Conservation (phyloP, 2,888 invertebrate genomes). For the Chymomyza caudatula region DNA sequence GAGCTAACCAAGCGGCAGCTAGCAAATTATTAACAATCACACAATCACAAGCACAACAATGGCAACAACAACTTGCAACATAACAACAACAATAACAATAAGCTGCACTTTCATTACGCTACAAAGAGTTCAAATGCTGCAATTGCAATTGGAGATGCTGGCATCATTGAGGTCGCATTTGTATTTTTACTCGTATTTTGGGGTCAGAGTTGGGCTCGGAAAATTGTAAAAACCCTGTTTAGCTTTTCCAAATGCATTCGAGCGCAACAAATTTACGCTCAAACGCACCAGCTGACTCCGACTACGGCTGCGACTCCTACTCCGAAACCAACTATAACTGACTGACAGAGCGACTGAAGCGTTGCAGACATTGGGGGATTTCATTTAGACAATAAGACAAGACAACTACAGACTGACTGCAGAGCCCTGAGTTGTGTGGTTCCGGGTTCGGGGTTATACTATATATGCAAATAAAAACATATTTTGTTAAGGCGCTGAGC, state of each 20-base stretch:
- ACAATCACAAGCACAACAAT: background rate
- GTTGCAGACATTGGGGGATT: conserved; percentile 23
- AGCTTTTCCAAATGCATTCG: conserved; percentile 44
- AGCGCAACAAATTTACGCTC: conserved; percentile 62
- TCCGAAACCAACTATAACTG: conserved; percentile 26
- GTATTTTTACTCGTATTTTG: background rate
- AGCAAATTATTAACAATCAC: background rate
- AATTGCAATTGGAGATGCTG: background rate
- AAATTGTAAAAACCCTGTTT: conserved; percentile 31
- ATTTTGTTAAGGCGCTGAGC: background rate
- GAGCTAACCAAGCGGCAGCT: background rate
- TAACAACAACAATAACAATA: background rate
- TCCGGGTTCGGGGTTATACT: no score
- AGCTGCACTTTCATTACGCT: background rate
- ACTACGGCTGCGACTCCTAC: background rate
- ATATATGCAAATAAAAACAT: conserved; percentile 63
- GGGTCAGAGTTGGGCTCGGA: conserved; percentile 2
- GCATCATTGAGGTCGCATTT: conserved; percentile 24
- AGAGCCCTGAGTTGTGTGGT: conserved; percentile 26
- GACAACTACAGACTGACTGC: conserved; percentile 17
- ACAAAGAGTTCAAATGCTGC: background rate
- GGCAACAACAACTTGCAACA: background rate
- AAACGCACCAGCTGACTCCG: conserved; percentile 32
- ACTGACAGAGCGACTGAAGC: conserved; percentile 27
- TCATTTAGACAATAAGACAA: conserved; percentile 49